Percentiles rank a stretch among this genome's conserved stretches.
These are phyloP conservation scores for Oreocharis arfaki DNA, from an alignment of 2,113 vertebrate species.

Conservation along the genomic window DNA sequence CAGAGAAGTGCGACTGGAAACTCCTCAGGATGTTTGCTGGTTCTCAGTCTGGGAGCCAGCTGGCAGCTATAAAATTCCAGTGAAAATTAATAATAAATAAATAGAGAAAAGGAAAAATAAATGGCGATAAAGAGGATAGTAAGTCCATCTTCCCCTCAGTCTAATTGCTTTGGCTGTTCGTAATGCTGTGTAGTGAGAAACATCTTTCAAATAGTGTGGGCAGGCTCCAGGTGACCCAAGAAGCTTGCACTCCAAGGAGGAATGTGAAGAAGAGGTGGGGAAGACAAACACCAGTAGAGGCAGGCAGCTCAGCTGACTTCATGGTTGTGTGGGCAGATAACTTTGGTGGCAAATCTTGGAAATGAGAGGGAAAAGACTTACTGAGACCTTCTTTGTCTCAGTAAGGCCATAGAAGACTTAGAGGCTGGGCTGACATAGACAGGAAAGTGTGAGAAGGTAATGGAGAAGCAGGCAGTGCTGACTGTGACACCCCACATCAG, in stretches of 20 bases:
- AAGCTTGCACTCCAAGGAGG: not conserved
- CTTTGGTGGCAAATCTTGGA: not conserved
- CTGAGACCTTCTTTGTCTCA: not conserved
- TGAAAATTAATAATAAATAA: not conserved
- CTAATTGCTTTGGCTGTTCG: not conserved
- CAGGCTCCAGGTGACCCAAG: not conserved
- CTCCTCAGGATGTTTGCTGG: not conserved
- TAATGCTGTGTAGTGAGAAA: not conserved
- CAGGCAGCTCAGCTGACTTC: not conserved
- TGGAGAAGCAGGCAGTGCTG: not conserved
- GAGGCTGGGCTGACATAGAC: not conserved
- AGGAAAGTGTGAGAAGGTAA: not conserved
- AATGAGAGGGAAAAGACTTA: not conserved
- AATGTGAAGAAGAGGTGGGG: not conserved
- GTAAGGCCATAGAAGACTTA: accelerated
- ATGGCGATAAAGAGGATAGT: not conserved
- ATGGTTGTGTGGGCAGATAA: not conserved
- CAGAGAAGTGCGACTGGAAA: not conserved
- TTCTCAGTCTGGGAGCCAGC: not conserved
- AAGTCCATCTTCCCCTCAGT: not conserved
- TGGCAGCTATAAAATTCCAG: not conserved
- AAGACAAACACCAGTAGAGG: not conserved
- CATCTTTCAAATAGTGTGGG: not conserved
- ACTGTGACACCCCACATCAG: too few relatives aligned
- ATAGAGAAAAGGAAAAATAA: not conserved